Evolutionary conservation across 2,888 invertebrate species (phyloP).

Genomic region (Girardia tigrina): DNA sequence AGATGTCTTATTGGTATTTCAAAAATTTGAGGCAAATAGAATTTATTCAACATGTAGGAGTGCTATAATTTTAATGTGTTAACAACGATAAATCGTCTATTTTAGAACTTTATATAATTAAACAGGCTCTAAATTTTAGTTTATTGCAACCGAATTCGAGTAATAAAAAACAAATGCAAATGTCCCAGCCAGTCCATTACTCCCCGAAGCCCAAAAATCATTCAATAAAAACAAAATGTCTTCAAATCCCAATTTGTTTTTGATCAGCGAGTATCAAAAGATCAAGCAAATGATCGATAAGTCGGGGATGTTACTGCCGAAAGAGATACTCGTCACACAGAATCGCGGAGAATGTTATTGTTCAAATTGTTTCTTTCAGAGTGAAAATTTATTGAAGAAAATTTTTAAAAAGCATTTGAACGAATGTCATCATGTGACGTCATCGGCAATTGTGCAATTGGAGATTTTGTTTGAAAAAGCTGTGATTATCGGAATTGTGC

Average conservation of each 20-base stretch:
- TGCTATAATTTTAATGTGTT: too few relatives aligned
- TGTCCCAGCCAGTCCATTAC: neutral
- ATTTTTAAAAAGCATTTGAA: neutral
- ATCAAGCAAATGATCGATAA: constrained; percentile 11
- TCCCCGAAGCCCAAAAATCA: too few relatives aligned
- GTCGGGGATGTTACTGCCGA: neutral
- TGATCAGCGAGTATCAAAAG: constrained; percentile 8
- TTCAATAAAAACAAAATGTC: constrained; percentile 16
- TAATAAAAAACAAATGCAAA: neutral
- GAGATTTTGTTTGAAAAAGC: constrained; percentile 10
- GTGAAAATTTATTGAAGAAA: too few relatives aligned
- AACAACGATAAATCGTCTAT: neutral
- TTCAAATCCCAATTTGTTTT: neutral
- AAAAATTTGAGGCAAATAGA: too few relatives aligned
- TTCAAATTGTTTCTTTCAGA: constrained; percentile 15
- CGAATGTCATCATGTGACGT: constrained; percentile 9
- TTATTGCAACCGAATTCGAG: neutral
- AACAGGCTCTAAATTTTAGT: neutral
- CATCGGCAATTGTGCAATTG: neutral
- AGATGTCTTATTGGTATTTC: too few relatives aligned
- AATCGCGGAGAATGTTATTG: constrained; percentile 10
- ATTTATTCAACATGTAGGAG: too few relatives aligned
- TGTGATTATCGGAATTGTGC: too few relatives aligned
- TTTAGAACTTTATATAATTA: neutral
- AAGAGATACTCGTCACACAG: neutral